Conservation (phyloP, 2,888 invertebrate species). For the Trachelus tabidus region DNA sequence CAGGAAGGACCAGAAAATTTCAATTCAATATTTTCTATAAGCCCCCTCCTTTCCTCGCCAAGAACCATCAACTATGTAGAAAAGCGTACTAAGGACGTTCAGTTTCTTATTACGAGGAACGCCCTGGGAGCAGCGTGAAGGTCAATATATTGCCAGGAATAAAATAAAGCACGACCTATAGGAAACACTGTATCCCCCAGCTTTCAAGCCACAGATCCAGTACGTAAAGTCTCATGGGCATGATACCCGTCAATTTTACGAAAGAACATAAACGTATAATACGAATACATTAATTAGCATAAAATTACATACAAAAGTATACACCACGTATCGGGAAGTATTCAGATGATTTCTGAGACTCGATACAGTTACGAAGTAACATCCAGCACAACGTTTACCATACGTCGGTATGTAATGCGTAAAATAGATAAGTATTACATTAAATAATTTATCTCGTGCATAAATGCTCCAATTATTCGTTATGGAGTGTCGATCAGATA, state of each 20-base stretch:
- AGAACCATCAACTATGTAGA: not conserved
- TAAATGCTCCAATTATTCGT: constrained; percentile 39
- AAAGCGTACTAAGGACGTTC: not conserved
- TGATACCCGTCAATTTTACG: not conserved
- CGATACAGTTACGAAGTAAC: not conserved
- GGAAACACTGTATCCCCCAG: not conserved
- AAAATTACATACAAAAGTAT: not conserved
- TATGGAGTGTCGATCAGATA: constrained; percentile 36
- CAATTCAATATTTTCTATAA: not conserved
- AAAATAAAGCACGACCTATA: not conserved
- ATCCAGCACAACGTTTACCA: not conserved
- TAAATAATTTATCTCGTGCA: not conserved
- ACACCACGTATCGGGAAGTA: not conserved
- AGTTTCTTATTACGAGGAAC: not conserved
- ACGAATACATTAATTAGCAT: not conserved
- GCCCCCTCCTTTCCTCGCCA: not conserved
- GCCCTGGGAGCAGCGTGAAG: not conserved
- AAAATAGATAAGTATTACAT: not conserved
- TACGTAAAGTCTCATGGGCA: not conserved
- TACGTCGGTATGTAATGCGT: not conserved
- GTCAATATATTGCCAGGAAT: not conserved
- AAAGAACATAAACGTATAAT: not conserved
- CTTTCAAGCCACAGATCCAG: not conserved
- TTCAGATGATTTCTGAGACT: not conserved
- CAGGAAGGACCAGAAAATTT: not conserved